Evolutionary conservation across 2,888 invertebrate species (phyloP).

Genomic region (Calliphora vomitoria): DNA sequence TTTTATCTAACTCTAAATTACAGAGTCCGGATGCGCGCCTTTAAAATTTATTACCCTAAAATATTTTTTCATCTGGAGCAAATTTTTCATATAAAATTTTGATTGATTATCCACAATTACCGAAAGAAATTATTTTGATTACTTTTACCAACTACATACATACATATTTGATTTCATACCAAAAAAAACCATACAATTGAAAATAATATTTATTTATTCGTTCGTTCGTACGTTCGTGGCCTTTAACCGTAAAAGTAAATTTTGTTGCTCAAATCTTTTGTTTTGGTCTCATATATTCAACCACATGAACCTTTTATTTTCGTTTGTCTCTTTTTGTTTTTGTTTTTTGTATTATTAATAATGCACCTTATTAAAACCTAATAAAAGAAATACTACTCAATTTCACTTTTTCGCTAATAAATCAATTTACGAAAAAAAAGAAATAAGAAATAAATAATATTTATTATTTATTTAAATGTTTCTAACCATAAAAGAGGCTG

Average conservation of each 20-base stretch:
- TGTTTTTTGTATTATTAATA: background rate
- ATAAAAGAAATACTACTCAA: slow-evolving; percentile 44
- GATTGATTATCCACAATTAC: background rate
- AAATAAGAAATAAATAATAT: slow-evolving; percentile 32
- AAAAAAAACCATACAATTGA: background rate
- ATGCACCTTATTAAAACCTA: slow-evolving; percentile 49
- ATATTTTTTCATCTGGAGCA: too few relatives aligned
- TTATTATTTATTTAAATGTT: slow-evolving; percentile 46
- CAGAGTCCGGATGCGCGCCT: too few relatives aligned
- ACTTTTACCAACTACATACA: background rate
- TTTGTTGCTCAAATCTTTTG: slow-evolving; percentile 36
- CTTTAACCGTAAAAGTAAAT: slow-evolving; percentile 38
- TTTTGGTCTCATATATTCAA: background rate
- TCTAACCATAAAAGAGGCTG: slow-evolving; percentile 1
- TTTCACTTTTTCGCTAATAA: slow-evolving; percentile 71
- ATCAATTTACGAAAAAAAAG: slow-evolving; percentile 50
- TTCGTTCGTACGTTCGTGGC: background rate
- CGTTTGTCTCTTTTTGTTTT: too few relatives aligned
- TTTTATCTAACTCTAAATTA: too few relatives aligned
- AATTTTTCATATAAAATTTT: background rate
- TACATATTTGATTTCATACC: background rate
- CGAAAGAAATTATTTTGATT: background rate
- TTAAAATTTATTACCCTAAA: too few relatives aligned
- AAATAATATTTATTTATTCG: background rate
- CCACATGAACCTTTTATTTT: slow-evolving; percentile 2